Conservation (phyloP, 1,140 invertebrate species). For the Ceratina calcarata region DNA sequence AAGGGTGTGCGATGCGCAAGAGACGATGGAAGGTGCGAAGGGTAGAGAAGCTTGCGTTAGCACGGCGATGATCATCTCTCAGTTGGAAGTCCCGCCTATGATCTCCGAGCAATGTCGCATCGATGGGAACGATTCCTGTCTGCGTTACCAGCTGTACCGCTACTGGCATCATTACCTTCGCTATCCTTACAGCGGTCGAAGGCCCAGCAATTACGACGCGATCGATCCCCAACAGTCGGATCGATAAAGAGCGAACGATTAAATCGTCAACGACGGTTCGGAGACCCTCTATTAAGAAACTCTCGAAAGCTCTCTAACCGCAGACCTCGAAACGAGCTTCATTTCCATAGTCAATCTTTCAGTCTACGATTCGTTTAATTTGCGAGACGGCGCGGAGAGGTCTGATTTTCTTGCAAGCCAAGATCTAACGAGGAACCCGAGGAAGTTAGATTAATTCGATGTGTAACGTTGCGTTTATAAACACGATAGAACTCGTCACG, state of each 20-base stretch:
- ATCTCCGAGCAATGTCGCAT: slow-evolving; percentile 52
- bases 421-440: neutral
- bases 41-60: slow-evolving; percentile 43
- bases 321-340: slow-evolving; percentile 4
- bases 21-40: slow-evolving; percentile 13
- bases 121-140: slow-evolving; percentile 56
- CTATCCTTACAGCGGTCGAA: slow-evolving; percentile 24
- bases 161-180: slow-evolving; percentile 50
- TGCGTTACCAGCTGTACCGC: slow-evolving; percentile 55
- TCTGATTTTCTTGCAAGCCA: neutral
- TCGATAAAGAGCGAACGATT: slow-evolving; percentile 16
- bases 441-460: neutral
- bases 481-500: neutral
- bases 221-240: slow-evolving; percentile 42
- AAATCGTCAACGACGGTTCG: neutral
- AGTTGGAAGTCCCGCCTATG: slow-evolving; percentile 39
- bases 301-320: neutral
- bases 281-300: neutral
- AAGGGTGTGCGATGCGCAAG: slow-evolving; percentile 52
- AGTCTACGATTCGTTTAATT: neutral
- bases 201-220: slow-evolving; percentile 26
- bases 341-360: neutral
- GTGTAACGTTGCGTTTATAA: neutral
- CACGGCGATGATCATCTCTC: slow-evolving; percentile 53
- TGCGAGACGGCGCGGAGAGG: neutral